phyloP scores from a whole-genome alignment of 2,797 vertebrate species.

The Bryconaethiops microstoma region DNA sequence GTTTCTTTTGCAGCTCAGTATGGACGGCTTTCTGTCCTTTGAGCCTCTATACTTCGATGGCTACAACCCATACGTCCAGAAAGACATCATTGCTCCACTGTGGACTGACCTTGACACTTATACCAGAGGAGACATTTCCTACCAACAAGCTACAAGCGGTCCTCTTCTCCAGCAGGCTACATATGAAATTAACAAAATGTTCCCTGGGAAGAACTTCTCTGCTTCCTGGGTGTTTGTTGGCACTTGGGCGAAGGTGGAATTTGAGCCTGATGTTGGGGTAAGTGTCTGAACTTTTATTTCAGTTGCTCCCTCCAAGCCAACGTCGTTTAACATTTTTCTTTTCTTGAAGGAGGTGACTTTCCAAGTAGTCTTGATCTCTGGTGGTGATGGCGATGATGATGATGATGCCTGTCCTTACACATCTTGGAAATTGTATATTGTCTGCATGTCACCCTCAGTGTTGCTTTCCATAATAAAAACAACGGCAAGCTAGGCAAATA shows the following conservation, averaged over 20 bases:
- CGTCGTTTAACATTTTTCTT: background rate
- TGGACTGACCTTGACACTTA: background rate
- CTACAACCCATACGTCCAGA: background rate
- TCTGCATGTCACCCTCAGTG: too few relatives aligned
- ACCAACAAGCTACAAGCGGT: background rate
- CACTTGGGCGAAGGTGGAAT: background rate
- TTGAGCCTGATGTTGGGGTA: too few relatives aligned
- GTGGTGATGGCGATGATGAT: too few relatives aligned
- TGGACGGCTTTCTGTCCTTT: conserved; percentile 15
- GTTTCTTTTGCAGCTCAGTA: background rate
- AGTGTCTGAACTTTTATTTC: too few relatives aligned
- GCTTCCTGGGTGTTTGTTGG: too few relatives aligned
- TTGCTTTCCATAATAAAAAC: too few relatives aligned
- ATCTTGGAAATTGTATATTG: too few relatives aligned
- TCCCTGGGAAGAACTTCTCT: background rate
- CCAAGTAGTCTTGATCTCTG: conserved; percentile 32
- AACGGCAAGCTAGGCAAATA: too few relatives aligned
- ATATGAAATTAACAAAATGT: conserved; percentile 21
- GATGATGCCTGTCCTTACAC: too few relatives aligned
- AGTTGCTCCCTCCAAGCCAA: too few relatives aligned
- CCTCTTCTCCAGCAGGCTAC: background rate
- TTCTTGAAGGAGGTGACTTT: background rate
- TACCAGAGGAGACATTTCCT: background rate
- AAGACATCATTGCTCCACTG: background rate
- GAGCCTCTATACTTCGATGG: accelerated